Evolutionary conservation across 2,888 invertebrate genomes (phyloP).

Genomic region (Polymixis flavicincta): DNA sequence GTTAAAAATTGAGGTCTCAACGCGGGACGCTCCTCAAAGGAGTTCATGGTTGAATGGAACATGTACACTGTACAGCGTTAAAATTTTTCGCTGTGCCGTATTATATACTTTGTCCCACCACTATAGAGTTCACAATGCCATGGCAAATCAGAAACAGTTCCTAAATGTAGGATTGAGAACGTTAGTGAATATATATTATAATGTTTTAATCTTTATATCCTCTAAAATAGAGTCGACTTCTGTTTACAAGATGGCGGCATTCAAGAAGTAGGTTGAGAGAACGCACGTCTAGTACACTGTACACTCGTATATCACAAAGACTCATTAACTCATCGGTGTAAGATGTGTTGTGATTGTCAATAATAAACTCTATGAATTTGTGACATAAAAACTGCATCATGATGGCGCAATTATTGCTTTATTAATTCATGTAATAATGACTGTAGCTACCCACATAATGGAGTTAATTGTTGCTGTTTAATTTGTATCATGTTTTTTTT

Average conservation of each 20-base stretch:
- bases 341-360: constrained; percentile 70
- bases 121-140: constrained; percentile 79
- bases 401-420: constrained; percentile 38
- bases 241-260: constrained; percentile 80
- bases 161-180: constrained; percentile 89
- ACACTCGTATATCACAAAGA: constrained; percentile 88
- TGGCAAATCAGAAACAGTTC: constrained; percentile 78
- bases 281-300: constrained; percentile 86
- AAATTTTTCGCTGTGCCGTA: constrained; percentile 71
- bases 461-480: constrained; percentile 16
- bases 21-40: constrained; percentile 89
- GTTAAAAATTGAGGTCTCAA: constrained; percentile 89
- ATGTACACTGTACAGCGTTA: constrained; percentile 85
- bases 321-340: constrained; percentile 84
- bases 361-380: constrained; percentile 67
- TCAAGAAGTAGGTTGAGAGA: constrained; percentile 90
- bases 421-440: constrained; percentile 44
- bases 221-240: constrained; percentile 82
- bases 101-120: constrained; percentile 73
- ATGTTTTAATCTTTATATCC: constrained; percentile 82
- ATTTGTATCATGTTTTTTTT: constrained; percentile 34
- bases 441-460: constrained; percentile 21
- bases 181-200: constrained; percentile 76
- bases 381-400: constrained; percentile 51
- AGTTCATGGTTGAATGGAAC: constrained; percentile 90